Conservation (phyloP, 2,797 vertebrate genomes). For the Enteromius anoplus region DNA sequence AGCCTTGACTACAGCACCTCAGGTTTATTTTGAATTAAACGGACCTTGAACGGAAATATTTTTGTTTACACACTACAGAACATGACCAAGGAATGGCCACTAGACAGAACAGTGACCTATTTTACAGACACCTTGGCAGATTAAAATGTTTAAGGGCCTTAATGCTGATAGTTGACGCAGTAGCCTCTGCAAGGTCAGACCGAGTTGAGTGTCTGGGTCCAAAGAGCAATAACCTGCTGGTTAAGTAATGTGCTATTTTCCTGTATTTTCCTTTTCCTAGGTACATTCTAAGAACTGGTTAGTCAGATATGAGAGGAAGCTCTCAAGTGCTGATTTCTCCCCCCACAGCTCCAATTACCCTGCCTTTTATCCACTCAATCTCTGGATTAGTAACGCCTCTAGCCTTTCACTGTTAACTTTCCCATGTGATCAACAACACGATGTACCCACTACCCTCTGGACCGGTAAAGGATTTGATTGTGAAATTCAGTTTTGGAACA, state of each 20-base stretch:
- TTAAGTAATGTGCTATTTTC: constrained; percentile 2
- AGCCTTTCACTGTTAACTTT: constrained; percentile 6
- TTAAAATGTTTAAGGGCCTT: neutral
- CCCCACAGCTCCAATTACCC: constrained; percentile 3
- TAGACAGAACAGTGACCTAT: neutral
- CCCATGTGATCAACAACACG: neutral
- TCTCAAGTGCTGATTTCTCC: neutral
- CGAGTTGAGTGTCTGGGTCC: neutral
- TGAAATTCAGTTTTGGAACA: neutral
- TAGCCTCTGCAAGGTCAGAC: neutral
- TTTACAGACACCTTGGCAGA: neutral
- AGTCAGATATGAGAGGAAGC: neutral
- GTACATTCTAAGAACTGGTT: neutral
- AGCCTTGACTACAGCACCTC: too few relatives aligned
- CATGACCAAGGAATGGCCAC: neutral
- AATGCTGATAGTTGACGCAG: neutral
- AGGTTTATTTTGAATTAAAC: too few relatives aligned
- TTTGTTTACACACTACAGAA: neutral
- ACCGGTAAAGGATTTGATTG: constrained; percentile 4
- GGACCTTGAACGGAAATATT: too few relatives aligned
- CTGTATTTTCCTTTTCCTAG: neutral
- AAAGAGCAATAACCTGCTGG: neutral
- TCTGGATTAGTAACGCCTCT: neutral
- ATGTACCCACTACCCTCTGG: neutral
- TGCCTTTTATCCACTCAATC: neutral